These are phyloP conservation scores for Diloba caeruleocephala DNA, from an alignment of 2,888 invertebrate genomes.

Conservation along the genomic window DNA sequence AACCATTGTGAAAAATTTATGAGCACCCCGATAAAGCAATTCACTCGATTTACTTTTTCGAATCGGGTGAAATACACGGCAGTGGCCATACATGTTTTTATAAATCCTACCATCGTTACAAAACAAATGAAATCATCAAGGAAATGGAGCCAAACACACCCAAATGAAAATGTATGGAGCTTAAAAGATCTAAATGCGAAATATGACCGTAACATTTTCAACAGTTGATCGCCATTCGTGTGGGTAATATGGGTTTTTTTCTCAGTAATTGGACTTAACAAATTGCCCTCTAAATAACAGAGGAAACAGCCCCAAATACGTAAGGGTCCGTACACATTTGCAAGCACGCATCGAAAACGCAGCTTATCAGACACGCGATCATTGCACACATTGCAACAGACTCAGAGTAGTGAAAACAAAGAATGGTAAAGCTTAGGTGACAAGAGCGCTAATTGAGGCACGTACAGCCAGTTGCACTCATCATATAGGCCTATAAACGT, in stretches of 20 bases:
- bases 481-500: too few species aligned
- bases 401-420: too few species aligned
- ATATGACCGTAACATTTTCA: constrained; percentile 47
- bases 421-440: too few species aligned
- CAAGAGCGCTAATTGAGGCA: too few species aligned
- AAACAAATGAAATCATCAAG: constrained; percentile 44
- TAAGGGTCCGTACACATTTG: constrained; percentile 14
- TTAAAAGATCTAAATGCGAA: constrained; percentile 43
- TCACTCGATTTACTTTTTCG: constrained; percentile 29
- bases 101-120: constrained; percentile 37
- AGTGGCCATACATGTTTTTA: constrained; percentile 19
- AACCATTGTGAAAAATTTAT: constrained; percentile 26
- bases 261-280: constrained; percentile 72
- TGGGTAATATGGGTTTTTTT: constrained; percentile 65
- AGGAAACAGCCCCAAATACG: constrained; percentile 27
- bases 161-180: constrained; percentile 41
- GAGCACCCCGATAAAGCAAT: constrained; percentile 19
- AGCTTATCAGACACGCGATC: too few species aligned
- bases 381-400: too few species aligned
- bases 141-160: constrained; percentile 24
- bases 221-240: constrained; percentile 61
- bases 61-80: constrained; percentile 5
- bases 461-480: too few species aligned
- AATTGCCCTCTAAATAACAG: constrained; percentile 66
- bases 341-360: too few species aligned